Base-by-base conservation (phyloP, 2,113 vertebrate genomes). In the Chaenogobius annularis region DNA sequence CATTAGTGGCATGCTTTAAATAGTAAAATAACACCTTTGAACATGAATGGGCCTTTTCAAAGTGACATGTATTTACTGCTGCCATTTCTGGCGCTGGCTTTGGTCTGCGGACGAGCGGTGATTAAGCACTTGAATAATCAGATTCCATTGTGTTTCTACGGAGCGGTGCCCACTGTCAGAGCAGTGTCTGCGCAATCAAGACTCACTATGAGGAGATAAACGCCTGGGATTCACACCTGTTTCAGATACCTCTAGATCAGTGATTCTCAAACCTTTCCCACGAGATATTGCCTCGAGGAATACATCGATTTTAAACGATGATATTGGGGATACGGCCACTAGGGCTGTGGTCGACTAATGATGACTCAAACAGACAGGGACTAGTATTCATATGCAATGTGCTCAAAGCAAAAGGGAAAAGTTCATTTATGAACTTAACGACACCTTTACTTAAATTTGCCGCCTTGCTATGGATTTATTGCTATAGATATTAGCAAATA, bases 1-100 rank as follows among this genome's bases (percentile, higher is more conserved):
- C n/a, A 75, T 82, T 73, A 82, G 62, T 66, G 59, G 17, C 47
- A 64, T 67, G 76, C 47, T 47, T 70, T 66, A 80, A 52, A 59
- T 62, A 26, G 10, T 31, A 47, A 26, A 35, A 75, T 62, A 61
- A 73, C 55, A 78, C 55, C 66, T 83, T 72, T 63, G 61, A 63
- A 40, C 20, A 31, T 72, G 46, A 75, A 43, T 35, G 61, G 17
- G 17, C 15, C 19, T 12, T 40, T 63, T 63, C 19, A 63, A n/a
- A 63, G 61, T 43, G 61, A 19, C 61, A 63, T 35, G 61, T 63
- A 63, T 63, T 63, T 35, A 63, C 40, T 63, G 61, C 61, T 40
- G 31, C 43, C 61, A 63, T 63, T 63, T 11, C 61, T 63, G 61
- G 3, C 61, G 31, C 31, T 40, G 35, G 61, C 61, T 63, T 63